Evolutionary conservation across 1,140 invertebrate species (phyloP).

Genomic region (Drosophila erecta): DNA sequence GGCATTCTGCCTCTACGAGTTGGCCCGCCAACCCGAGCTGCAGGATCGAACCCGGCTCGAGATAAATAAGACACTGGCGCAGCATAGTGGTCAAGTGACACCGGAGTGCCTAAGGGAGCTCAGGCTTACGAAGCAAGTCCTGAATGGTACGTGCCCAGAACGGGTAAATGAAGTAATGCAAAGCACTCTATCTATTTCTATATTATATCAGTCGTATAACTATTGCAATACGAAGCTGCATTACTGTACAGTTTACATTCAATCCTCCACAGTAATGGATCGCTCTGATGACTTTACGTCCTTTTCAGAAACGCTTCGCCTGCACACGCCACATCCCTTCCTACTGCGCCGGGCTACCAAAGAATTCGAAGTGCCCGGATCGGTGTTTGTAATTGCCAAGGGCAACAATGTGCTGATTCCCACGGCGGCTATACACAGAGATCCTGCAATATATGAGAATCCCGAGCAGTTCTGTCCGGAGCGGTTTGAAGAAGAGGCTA

Average conservation of each 20-base stretch:
- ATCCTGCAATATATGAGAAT: conserved; percentile 87
- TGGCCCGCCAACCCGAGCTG: conserved; percentile 87
- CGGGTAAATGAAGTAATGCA: no score
- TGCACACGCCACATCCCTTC: conserved; percentile 86
- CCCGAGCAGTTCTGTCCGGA: conserved; percentile 89
- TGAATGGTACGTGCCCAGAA: conserved; percentile 84
- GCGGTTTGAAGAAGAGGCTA: conserved; percentile 86
- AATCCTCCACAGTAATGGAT: no score
- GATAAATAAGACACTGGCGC: conserved; percentile 84
- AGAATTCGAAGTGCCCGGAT: conserved; percentile 86
- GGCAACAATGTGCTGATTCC: conserved; percentile 86
- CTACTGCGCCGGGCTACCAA: conserved; percentile 85
- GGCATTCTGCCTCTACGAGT: conserved; percentile 86
- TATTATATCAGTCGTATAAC: no score
- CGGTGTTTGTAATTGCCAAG: conserved; percentile 84
- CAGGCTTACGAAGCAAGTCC: conserved; percentile 86
- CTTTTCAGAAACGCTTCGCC: conserved; percentile 86
- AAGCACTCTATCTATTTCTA: no score
- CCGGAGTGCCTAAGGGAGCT: conserved; percentile 85
- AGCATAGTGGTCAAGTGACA: conserved; percentile 80
- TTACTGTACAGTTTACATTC: no score
- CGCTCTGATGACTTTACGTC: neutral
- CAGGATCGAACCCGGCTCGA: conserved; percentile 87
- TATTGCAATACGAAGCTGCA: no score
- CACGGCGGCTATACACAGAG: conserved; percentile 87